Evolutionary conservation across 1,140 invertebrate species (phyloP), one percentile per base, ranked within the genome.

Genomic region (Drosophila sp.): DNA sequence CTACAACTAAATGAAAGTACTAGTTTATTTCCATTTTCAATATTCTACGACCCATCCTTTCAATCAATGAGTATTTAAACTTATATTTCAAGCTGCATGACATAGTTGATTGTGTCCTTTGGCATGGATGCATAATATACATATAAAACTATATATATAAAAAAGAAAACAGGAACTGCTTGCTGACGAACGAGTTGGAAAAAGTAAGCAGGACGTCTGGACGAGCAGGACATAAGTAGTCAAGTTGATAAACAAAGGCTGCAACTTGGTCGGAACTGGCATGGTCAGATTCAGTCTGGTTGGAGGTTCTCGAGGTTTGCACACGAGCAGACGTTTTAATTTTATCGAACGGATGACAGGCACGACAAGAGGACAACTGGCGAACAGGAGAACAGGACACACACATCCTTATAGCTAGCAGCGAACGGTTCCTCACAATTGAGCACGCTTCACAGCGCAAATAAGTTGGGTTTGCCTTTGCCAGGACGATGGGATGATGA

Each of bases 291-390:
- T 59, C 4, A 2, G 1, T 4, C 59, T 72, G 71, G 72, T 41
- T 43, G 54, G 78, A 66, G 64, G 25, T 50, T 11, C 27, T 29
- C 46, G 46, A 50, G 46, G 75, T 54, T 76, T 86, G 58, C 82
- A 81, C 78, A 87, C 78, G 75, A 81, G 82, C 82, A 86, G 59
- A 76, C 71, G 82, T 87, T 87, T 87, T 87, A 78, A 87, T 87
- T 86, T 86, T 81, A 86, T 86, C 82, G 82, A 86, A 81, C 78
- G 71, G 67, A 72, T 79, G 82, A 62, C 71, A 76, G 75, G 65
- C 76, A 46, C 43, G 45, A 43, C 58, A 53, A 40, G 62, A 51
- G 70, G 72, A 80, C 69, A 76, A 36, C 40, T 18, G 11, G 45
- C 36, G 6, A 21, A 29, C 40, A 18, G n/a, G n/a, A 14, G 41